These are phyloP conservation scores for Pelvicachromis taeniatus DNA, from an alignment of 2,113 vertebrate species.

Conservation along the genomic window DNA sequence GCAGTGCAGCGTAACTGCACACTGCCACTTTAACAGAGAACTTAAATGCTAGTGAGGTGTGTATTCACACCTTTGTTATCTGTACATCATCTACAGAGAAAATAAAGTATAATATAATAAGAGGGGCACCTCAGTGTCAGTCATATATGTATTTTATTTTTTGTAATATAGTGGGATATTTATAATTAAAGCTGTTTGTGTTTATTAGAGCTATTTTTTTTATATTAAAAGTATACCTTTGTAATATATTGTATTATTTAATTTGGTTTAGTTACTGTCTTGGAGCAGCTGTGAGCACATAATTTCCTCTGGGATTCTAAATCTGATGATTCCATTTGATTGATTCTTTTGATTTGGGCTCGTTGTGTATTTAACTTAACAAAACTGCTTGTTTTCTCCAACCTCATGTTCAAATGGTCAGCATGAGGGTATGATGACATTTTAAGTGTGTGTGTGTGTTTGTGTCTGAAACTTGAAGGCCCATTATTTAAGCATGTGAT, in stretches of 20 bases:
- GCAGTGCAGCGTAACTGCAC: background rate
- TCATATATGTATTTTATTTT: background rate
- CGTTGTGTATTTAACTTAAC: background rate
- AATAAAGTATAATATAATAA: background rate
- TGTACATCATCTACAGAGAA: background rate
- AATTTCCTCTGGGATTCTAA: too few relatives aligned
- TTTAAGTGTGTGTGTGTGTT: background rate
- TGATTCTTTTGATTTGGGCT: background rate
- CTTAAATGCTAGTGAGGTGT: background rate
- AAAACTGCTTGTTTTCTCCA: background rate
- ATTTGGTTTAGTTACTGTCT: too few relatives aligned
- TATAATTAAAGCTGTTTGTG: too few relatives aligned
- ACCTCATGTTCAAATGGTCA: background rate
- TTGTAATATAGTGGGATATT: too few relatives aligned
- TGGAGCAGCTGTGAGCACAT: too few relatives aligned
- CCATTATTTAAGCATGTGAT: slow-evolving; percentile 5
- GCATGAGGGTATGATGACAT: background rate
- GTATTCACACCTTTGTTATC: background rate
- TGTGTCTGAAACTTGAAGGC: background rate
- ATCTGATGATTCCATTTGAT: too few relatives aligned
- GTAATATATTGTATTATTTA: too few relatives aligned
- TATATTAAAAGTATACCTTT: too few relatives aligned
- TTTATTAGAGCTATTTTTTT: too few relatives aligned
- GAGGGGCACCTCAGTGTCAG: background rate
- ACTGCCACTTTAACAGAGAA: background rate